A percentile compares a stretch with the other conserved stretches of the same genome.
Conservation (phyloP, 30 jellyfish, hydroid and myxozoan genomes). For the Turritopsis rubra region DNA sequence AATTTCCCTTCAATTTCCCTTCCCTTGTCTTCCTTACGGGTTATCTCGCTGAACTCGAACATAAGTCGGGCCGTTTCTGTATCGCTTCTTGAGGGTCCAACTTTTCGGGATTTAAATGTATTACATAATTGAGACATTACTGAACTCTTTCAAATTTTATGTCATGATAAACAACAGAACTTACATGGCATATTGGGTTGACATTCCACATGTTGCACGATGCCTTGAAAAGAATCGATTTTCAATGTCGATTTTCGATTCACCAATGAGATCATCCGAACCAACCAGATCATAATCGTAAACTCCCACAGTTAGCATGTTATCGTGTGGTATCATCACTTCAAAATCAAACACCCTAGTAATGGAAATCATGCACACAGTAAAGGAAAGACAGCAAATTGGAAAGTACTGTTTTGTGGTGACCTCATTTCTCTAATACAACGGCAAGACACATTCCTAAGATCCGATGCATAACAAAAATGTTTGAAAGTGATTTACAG, state of each 20-base stretch:
- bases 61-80: neutral
- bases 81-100: neutral
- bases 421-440: too few species aligned
- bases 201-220: slow-evolving; percentile 78
- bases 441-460: too few species aligned
- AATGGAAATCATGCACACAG: too few species aligned
- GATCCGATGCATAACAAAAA: too few species aligned
- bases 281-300: slow-evolving; percentile 88
- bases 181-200: slow-evolving; percentile 76
- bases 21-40: too few species aligned
- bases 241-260: slow-evolving; percentile 91
- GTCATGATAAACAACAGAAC: slow-evolving; percentile 15
- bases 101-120: neutral
- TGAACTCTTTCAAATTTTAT: too few species aligned
- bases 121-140: too few species aligned
- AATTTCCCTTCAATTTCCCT: too few species aligned
- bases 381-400: too few species aligned
- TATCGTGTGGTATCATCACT: slow-evolving; percentile 87
- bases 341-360: slow-evolving; percentile 87
- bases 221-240: slow-evolving; percentile 85
- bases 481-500: too few species aligned
- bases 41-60: too few species aligned
- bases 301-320: slow-evolving; percentile 83
- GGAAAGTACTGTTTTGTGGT: too few species aligned
- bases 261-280: slow-evolving; percentile 93